Evolutionary conservation across 2,797 vertebrate genomes (phyloP), one percentile per base, ranked within the genome.

Genomic region (Discoglossus pictus): DNA sequence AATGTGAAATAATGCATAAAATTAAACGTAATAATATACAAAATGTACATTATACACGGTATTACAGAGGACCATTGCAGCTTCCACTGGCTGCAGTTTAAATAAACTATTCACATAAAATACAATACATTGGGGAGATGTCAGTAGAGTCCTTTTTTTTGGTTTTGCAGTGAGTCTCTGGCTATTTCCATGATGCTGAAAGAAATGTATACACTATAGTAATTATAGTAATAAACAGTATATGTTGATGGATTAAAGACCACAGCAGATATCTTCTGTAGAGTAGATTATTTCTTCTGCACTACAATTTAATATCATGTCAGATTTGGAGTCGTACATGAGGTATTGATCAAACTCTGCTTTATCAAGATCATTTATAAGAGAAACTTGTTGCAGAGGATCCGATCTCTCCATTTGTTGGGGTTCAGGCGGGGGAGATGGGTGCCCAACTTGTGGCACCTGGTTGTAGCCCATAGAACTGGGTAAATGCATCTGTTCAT

Each of bases 261-360:
- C 56, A 47, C 31, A 54, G 18, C 1, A 47, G 2, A 21, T 17
- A 24, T 39, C 48, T 10, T 6, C 4, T 11, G 12, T 31, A 13
- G 2, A 16, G 17, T 23, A 4, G 27, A 8, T 8, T 31, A 31
- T 31, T n/a, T 16, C 15, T 21, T 53, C 65, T 8, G 27, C 1
- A 1, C 7, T 18, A 58, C 17, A 42, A 16, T 44, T 25, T 11
- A 68, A 6, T 31, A 53, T 48, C 15, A 36, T 13, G n/a, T 61
- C 58, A 46, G 13, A 16, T 6, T 15, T 44, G 11, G 10, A 15
- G 36, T 46, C 53, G 35, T 15, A 34, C 9, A 11, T 17, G 74
- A 98, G 86, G 72, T 97, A 98, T 82, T 97, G 95, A 82, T 98
- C 94, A 50, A 98, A 97, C 78, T 97, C 96, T n/a, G 84, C 88